Conservation (phyloP, 2,797 vertebrate species). For the Scomberomorus guttatus region DNA sequence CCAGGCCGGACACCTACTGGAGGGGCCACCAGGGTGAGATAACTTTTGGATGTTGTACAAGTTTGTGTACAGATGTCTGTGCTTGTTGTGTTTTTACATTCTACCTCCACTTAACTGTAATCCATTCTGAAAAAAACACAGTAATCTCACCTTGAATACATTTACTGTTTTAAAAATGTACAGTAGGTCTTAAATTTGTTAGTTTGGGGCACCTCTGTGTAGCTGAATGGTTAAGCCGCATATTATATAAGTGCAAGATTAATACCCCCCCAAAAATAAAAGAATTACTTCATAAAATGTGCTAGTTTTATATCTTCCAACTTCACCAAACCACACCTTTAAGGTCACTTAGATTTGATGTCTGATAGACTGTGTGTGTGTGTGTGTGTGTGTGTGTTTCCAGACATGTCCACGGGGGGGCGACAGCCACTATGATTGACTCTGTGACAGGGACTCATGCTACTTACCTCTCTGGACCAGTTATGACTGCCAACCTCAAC, state of each 20-base stretch:
- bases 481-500: conserved; percentile 89
- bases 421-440: conserved; percentile 89
- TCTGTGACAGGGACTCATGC: conserved; percentile 79
- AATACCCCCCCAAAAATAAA: too few species aligned
- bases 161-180: neutral
- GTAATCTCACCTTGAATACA: neutral
- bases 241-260: too few species aligned
- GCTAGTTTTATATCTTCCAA: neutral
- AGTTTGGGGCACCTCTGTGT: neutral
- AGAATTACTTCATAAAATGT: fast-evolving
- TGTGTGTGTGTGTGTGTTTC: conserved; percentile 39
- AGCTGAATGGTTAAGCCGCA: too few species aligned
- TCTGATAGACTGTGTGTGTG: conserved; percentile 27
- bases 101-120: neutral
- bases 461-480: conserved; percentile 59
- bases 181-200: neutral
- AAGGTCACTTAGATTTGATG: neutral
- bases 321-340: neutral
- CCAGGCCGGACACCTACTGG: conserved; percentile 88
- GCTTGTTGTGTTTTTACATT: neutral
- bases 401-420: conserved; percentile 89
- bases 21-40: conserved; percentile 89
- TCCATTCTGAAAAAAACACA: neutral
- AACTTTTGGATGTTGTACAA: neutral
- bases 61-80: neutral